These are phyloP conservation scores for Pygoscelis antarcticus DNA, from an alignment of 2,113 vertebrate genomes.

Conservation along the genomic window DNA sequence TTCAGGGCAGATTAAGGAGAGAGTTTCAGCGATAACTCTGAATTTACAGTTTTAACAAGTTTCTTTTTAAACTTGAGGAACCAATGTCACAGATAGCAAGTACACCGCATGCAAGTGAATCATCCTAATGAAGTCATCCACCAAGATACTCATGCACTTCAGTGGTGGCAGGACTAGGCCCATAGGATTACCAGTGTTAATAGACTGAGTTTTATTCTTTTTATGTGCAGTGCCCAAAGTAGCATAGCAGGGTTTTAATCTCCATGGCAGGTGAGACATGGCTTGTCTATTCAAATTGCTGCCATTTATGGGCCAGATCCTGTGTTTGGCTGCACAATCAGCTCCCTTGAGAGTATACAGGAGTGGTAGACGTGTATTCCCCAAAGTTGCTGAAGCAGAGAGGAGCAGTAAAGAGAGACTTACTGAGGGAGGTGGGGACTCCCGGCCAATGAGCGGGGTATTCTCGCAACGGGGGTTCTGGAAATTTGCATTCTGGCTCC, in stretches of 20 bases:
- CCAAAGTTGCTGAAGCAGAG: conserved; percentile 54
- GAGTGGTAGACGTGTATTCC: background rate
- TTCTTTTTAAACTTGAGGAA: background rate
- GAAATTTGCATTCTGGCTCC: conserved; percentile 98
- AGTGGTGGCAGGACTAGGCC: conserved; percentile 31
- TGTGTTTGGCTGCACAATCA: background rate
- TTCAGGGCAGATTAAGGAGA: conserved; percentile 56
- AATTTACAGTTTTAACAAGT: background rate
- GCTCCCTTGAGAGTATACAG: conserved; percentile 2
- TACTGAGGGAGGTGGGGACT: conserved; percentile 98
- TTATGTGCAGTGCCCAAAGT: background rate
- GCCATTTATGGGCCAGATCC: conserved; percentile 30
- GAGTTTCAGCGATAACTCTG: conserved; percentile 58
- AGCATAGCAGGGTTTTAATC: background rate
- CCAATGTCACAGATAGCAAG: background rate
- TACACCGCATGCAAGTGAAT: conserved; percentile 48
- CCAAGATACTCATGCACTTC: conserved; percentile 40
- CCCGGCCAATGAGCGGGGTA: conserved; percentile 95
- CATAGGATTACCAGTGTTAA: background rate
- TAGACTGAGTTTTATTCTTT: background rate
- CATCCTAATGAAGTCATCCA: conserved; percentile 41
- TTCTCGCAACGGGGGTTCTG: conserved; percentile 98
- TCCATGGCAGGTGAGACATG: background rate
- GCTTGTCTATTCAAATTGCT: background rate
- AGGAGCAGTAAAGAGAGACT: conserved; percentile 76